Conservation (phyloP, 2,113 vertebrate species). For the Philantomba maxwellii region DNA sequence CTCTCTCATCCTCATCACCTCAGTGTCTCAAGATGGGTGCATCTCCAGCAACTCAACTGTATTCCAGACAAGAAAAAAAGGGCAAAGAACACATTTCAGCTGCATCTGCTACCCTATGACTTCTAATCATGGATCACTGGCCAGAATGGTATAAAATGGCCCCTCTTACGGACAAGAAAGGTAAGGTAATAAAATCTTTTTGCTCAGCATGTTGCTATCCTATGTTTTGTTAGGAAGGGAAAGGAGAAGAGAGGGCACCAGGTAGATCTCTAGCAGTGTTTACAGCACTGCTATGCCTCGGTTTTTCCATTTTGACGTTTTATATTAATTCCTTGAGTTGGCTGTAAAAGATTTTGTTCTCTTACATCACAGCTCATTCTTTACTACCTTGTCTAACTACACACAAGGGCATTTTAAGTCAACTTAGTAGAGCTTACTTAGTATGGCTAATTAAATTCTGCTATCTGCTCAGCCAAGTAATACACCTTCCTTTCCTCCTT, state of each 20-base stretch:
- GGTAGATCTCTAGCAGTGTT: background rate
- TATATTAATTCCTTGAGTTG: background rate
- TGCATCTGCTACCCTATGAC: background rate
- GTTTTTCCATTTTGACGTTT: background rate
- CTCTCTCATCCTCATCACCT: background rate
- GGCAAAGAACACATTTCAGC: background rate
- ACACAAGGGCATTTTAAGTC: background rate
- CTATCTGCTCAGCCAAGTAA: background rate
- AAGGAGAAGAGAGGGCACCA: background rate
- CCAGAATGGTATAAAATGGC: background rate
- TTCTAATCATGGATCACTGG: background rate
- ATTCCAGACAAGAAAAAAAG: background rate
- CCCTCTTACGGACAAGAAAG: background rate
- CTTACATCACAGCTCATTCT: background rate
- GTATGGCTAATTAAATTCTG: background rate
- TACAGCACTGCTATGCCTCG: background rate
- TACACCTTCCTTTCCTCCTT: background rate
- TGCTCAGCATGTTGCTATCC: background rate
- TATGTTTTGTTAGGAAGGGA: background rate
- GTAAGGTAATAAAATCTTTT: background rate
- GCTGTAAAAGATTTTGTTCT: background rate
- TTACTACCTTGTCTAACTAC: background rate
- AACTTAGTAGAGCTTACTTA: background rate
- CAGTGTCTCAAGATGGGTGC: background rate
- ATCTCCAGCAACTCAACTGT: background rate